Base-by-base conservation (phyloP, 2,797 vertebrate species). In the Psittacula derbiana region DNA sequence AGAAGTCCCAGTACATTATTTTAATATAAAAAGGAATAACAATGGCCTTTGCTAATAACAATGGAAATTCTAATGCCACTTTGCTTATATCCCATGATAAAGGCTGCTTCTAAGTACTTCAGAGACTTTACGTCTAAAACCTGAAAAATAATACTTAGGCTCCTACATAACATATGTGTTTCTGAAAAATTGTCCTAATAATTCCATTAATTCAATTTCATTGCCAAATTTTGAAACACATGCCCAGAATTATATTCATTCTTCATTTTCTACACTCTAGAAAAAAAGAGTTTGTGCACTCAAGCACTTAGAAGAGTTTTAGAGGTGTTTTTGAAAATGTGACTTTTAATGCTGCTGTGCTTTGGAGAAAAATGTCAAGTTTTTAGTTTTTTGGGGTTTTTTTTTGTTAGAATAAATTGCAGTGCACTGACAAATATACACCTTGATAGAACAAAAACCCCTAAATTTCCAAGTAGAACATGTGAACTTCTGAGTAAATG, bases 281-380 rank as follows among this genome's bases (percentile, higher is more conserved):
- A 20, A 78, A 71, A 76, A 76, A 40, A 52, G 5, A n/a, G 11
- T 86, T 86, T 18, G 20, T 57, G 31, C 40, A 52, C 31, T 90
- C 80, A 86, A 91, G 91, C 64, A 52, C 55, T 88, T 81, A 67
- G 52, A 61, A 41, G 79, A 81, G 11, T 92, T 90, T 95, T 93
- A 88, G 31, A 76, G n/a, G 70, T 81, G 38, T 36, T 86, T 95
- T 86, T 82, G 43, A 85, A 94, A 93, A 65, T 61, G 13, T 95
- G 82, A 92, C 86, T 91, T 95, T 93, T 93, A 90, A 76, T 67
- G 50, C 17, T 92, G 15, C 44, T 57, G 23, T 43, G 19, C 60
- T 90, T 88, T 70, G 31, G 64, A 92, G 76, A 91, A 92, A 93
- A 95, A 94, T 90, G 83, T 90, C 80, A 93, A 79, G 53, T 21